Percentiles rank a stretch among this genome's conserved stretches.
Conservation (phyloP, 1,140 invertebrate species). For the Cotesia glomerata region DNA sequence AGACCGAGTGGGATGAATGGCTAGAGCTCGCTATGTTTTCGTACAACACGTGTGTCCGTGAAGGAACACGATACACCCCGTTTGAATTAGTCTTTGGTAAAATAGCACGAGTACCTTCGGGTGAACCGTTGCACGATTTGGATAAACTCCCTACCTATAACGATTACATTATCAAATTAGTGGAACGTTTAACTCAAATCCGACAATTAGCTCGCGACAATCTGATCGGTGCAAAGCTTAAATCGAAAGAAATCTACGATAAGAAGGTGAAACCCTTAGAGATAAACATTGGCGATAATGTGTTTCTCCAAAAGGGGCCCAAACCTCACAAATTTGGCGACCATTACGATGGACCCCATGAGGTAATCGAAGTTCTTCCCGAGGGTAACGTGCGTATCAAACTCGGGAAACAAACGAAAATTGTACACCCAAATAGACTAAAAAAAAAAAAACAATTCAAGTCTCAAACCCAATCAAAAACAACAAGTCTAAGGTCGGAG, state of each 20-base stretch:
- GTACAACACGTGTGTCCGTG: conserved; percentile 3
- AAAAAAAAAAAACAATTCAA: neutral
- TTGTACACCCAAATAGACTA: neutral
- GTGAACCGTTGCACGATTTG: neutral
- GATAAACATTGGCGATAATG: neutral
- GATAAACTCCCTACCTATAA: conserved; percentile 3
- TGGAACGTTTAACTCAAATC: neutral
- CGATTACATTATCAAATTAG: conserved; percentile 1
- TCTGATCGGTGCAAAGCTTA: conserved; percentile 3
- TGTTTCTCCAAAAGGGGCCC: conserved; percentile 1
- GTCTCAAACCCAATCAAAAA: neutral
- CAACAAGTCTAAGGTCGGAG: neutral
- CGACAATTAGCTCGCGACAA: conserved; percentile 5
- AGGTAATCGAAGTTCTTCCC: too few species aligned
- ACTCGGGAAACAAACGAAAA: neutral
- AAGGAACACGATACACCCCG: conserved; percentile 1
- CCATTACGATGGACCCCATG: too few species aligned
- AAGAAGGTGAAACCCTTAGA: neutral
- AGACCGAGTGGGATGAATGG: conserved; percentile 10
- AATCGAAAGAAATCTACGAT: conserved; percentile 12
- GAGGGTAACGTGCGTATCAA: conserved; percentile 7
- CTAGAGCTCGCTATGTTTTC: neutral
- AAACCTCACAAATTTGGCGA: too few species aligned
- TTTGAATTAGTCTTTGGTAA: conserved; percentile 7
- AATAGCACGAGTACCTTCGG: neutral